A percentile compares a stretch with the other conserved stretches of the same genome.
Conservation (phyloP, 2,113 vertebrate species). For the Platysternon megacephalum region DNA sequence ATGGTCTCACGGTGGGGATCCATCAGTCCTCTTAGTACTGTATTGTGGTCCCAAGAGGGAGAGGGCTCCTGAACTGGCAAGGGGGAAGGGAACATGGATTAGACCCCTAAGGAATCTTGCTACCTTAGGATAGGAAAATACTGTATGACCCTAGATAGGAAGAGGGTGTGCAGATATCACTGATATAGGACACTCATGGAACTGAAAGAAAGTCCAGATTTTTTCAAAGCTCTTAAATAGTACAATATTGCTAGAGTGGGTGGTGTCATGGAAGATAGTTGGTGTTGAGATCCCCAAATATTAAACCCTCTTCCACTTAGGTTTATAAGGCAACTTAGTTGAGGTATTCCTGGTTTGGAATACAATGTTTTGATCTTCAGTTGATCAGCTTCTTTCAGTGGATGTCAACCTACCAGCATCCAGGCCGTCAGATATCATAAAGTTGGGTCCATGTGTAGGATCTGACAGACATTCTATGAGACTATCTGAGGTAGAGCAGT, state of each 20-base stretch:
- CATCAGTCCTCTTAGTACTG: background rate
- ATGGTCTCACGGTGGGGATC: background rate
- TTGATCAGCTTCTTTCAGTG: background rate
- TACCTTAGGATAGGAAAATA: background rate
- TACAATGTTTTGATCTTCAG: background rate
- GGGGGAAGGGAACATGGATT: background rate
- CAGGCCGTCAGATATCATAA: background rate
- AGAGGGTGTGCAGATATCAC: background rate
- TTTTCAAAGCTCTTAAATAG: background rate
- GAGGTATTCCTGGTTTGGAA: background rate
- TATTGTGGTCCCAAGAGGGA: background rate
- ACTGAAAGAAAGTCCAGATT: background rate
- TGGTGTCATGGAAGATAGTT: background rate
- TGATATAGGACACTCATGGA: background rate
- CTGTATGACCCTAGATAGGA: background rate
- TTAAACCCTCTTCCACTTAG: background rate
- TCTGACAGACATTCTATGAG: background rate
- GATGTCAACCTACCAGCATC: background rate
- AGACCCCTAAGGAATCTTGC: background rate
- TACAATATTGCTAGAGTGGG: background rate
- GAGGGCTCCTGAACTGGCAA: background rate
- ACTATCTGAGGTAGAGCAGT: background rate
- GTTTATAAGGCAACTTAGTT: background rate
- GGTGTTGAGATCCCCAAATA: background rate
- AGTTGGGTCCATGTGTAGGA: background rate